Evolutionary conservation across 2,797 vertebrate species (phyloP).

Genomic region (Spheniscus humboldti): DNA sequence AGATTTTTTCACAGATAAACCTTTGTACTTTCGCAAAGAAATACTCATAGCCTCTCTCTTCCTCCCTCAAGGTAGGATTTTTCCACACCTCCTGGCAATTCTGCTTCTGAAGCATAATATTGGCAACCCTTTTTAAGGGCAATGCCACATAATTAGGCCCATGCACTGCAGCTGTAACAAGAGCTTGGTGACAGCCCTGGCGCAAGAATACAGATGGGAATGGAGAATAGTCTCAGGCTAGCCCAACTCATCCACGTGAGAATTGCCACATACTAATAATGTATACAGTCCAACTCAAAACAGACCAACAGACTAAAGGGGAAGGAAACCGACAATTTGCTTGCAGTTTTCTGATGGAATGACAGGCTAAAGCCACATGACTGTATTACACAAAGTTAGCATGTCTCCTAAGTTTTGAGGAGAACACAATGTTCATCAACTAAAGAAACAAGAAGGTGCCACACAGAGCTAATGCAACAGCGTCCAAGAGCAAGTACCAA

Average conservation of each 20-base stretch:
- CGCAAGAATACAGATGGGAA: neutral
- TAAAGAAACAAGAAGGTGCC: neutral
- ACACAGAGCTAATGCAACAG: neutral
- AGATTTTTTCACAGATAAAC: neutral
- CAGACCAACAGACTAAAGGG: neutral
- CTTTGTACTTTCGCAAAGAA: neutral
- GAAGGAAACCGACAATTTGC: neutral
- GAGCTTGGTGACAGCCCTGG: neutral
- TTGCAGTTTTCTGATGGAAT: neutral
- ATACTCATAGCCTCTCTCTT: neutral
- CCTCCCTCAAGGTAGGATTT: neutral
- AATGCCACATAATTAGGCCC: too few species aligned
- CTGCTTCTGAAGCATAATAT: neutral
- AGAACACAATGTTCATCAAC: neutral
- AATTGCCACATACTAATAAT: neutral
- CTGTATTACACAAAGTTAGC: neutral
- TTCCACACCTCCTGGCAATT: neutral
- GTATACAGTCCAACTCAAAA: neutral
- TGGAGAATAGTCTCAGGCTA: neutral
- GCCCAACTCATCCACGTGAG: neutral
- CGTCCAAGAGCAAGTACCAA: neutral
- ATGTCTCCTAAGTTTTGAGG: neutral
- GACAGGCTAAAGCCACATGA: neutral
- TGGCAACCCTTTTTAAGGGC: neutral
- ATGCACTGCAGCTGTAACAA: neutral